phyloP scores from a whole-genome alignment of 2,113 vertebrate species.

The Malurus melanocephalus region DNA sequence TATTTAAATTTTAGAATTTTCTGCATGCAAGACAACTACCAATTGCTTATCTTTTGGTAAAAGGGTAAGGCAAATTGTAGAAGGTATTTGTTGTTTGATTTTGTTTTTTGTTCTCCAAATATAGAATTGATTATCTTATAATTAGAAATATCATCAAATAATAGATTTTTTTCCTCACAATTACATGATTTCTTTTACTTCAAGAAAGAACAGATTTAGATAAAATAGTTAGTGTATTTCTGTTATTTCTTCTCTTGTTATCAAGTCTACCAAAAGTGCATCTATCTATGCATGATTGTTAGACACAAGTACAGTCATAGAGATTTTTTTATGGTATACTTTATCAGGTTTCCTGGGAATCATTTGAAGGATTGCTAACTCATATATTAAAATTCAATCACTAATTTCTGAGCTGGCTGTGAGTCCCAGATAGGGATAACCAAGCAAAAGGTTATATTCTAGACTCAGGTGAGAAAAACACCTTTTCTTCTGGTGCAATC shows the following conservation, averaged over 20 bases:
- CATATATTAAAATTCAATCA: neutral
- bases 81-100: neutral
- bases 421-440: neutral
- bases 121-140: neutral
- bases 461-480: neutral
- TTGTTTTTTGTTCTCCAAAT: neutral
- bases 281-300: neutral
- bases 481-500: neutral
- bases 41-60: neutral
- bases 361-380: neutral
- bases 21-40: accelerated
- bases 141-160: neutral
- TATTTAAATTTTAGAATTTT: neutral
- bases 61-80: neutral
- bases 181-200: neutral
- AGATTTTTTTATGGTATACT: neutral
- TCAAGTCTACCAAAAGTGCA: neutral
- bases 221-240: neutral
- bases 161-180: neutral
- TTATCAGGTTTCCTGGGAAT: neutral
- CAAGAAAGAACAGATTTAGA: neutral
- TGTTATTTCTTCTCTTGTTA: neutral
- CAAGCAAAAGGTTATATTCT: neutral
- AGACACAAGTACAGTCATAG: neutral
- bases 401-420: neutral